Evolutionary conservation across 1,140 invertebrate genomes (phyloP), one percentile per base, ranked within the genome.

Genomic region (Drosophila pachea): DNA sequence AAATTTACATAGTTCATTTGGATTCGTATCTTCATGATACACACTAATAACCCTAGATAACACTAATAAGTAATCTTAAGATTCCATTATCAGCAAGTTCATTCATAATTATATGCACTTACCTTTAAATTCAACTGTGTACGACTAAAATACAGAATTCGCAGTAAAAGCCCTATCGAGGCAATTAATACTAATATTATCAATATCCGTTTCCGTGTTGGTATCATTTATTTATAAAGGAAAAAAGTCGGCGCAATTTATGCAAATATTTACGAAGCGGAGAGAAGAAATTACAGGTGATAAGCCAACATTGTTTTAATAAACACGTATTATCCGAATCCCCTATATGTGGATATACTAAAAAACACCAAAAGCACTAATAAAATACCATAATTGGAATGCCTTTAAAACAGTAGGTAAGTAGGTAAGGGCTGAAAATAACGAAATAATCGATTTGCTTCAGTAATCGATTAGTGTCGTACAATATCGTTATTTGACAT

Each of bases 181-280:
- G 53, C 61, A 48, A 75, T 59, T 33, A 72, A 16, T 42, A 59
- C 42, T 63, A 81, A 43, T 36, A 73, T 32, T 22, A 75, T 42
- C 4, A 67, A 54, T 42, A 81, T 65, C 12, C 74, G 74, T 73
- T 77, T 77, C 33, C 74, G 68, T 66, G 63, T 67, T 35, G 59
- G 42, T 60, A 64, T 50, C 71, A 73, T 73, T 73, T 72, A 66
- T 60, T 59, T 49, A 70, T 66, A 12, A 32, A 70, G 31, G 11
- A 32, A 32, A 36, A 36, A 33, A 7, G 32, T 59, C 61, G 67
- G 64, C 67, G 68, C 68, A 70, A 42, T 70, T 54, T 66, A 38
- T 70, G 68, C 68, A 66, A 55, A 22, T 55, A 54, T 9, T 12
- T 9, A 52, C 16, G 35, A 14, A 58, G 32, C 14, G 33, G 36